Evolutionary conservation across 1,140 invertebrate species (phyloP).

Genomic region (Spodoptera frugiperda): DNA sequence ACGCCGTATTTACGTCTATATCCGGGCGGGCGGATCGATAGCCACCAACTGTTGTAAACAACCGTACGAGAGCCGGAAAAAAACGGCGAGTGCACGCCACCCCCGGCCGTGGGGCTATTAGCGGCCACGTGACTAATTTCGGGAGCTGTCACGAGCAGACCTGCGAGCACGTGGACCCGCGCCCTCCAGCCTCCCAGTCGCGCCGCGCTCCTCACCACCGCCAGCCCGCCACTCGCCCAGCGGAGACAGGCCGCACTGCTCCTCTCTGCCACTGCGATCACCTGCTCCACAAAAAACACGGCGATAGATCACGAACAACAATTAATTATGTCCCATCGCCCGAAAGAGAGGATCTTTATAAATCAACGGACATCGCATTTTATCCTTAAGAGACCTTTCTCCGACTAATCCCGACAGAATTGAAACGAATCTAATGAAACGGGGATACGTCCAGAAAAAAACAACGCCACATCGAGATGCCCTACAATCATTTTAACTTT

Average conservation of each 20-base stretch:
- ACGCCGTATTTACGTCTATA: conserved; percentile 69
- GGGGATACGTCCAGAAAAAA: conserved; percentile 73
- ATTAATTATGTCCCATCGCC: conserved; percentile 75
- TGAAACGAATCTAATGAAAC: conserved; percentile 84
- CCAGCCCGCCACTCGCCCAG: background rate
- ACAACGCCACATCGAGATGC: conserved; percentile 69
- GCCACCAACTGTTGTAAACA: conserved; percentile 82
- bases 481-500: conserved; percentile 83
- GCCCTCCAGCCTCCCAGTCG: conserved; percentile 38
- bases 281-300: conserved; percentile 53
- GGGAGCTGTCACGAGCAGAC: conserved; percentile 76
- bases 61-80: conserved; percentile 70
- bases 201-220: background rate
- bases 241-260: background rate
- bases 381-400: conserved; percentile 78
- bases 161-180: conserved; percentile 66
- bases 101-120: conserved; percentile 73
- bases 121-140: conserved; percentile 81
- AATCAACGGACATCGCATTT: conserved; percentile 80
- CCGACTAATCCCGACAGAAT: conserved; percentile 81
- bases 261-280: conserved; percentile 31
- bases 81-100: conserved; percentile 66
- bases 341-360: conserved; percentile 72
- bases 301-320: conserved; percentile 63
- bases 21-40: conserved; percentile 73